Percentiles rank a stretch among this genome's conserved stretches.
Conservation (phyloP, 2,797 vertebrate genomes). For the Xenentodon cancila region DNA sequence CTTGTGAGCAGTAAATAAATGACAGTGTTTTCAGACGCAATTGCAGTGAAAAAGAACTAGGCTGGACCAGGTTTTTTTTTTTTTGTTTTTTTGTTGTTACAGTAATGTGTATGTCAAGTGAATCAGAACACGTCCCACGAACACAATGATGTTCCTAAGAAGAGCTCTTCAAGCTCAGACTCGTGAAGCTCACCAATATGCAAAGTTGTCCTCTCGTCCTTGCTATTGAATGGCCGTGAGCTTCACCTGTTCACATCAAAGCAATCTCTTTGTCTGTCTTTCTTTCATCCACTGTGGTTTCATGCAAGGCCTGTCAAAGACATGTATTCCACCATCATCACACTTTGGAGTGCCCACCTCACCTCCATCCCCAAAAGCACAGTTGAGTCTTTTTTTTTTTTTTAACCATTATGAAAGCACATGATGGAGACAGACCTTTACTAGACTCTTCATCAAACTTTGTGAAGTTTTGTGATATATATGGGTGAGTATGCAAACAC, state of each 20-base stretch:
- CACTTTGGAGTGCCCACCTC: conserved; percentile 58
- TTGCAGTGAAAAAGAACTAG: no score
- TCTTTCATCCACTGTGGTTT: conserved; percentile 48
- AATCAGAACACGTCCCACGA: conserved; percentile 1
- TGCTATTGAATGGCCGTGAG: conserved; percentile 30
- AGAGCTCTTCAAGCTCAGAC: conserved; percentile 43
- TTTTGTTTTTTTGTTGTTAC: background rate
- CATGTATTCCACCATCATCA: conserved; percentile 37
- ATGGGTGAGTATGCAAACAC: background rate
- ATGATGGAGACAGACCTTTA: conserved; percentile 5
- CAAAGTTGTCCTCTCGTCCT: conserved; percentile 45
- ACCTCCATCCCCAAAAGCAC: conserved; percentile 2
- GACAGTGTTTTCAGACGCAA: no score
- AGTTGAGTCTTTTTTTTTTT: conserved; percentile 28
- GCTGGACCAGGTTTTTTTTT: no score
- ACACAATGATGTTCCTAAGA: conserved; percentile 8
- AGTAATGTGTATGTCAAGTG: background rate
- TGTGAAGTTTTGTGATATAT: conserved; percentile 10
- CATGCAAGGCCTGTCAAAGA: conserved; percentile 48
- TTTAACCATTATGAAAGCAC: conserved; percentile 19
- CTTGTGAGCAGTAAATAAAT: no score
- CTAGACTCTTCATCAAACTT: background rate
- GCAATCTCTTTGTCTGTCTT: conserved; percentile 41
- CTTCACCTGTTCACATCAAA: conserved; percentile 64
- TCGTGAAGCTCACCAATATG: conserved; percentile 39